phyloP scores from a whole-genome alignment of 2,113 vertebrate species.

The Peromyscus polionotus region DNA sequence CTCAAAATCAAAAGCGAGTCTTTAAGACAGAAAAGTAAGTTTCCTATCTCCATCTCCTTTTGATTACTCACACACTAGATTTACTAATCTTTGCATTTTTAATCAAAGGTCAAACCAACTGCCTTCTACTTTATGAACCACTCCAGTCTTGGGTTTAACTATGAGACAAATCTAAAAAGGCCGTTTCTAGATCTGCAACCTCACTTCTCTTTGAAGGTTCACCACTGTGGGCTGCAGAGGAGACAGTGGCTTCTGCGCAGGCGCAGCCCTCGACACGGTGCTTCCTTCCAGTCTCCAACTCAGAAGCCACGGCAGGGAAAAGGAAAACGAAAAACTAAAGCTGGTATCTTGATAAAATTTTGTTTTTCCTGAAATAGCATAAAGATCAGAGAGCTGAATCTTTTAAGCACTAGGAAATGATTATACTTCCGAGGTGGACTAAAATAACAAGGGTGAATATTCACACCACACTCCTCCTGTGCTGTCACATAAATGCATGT shows the following conservation, averaged over 20 bases:
- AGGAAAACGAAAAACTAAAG: slow-evolving; percentile 41
- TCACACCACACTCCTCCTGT: neutral
- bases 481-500: neutral
- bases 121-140: neutral
- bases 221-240: neutral
- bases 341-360: neutral
- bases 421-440: neutral
- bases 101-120: neutral
- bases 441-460: slow-evolving; percentile 8
- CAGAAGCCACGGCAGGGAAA: neutral
- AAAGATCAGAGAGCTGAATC: neutral
- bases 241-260: neutral
- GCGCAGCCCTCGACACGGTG: neutral
- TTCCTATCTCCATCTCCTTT: neutral
- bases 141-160: neutral
- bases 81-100: neutral
- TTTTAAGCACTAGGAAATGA: slow-evolving; percentile 13
- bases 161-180: slow-evolving; percentile 23
- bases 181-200: slow-evolving; percentile 24
- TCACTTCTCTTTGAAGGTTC: slow-evolving; percentile 46
- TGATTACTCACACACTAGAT: neutral
- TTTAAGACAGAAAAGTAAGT: neutral
- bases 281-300: neutral
- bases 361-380: slow-evolving; percentile 34
- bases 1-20: neutral